Base-by-base conservation (phyloP, 2,888 invertebrate genomes). In the Ophonus ardosiacus region DNA sequence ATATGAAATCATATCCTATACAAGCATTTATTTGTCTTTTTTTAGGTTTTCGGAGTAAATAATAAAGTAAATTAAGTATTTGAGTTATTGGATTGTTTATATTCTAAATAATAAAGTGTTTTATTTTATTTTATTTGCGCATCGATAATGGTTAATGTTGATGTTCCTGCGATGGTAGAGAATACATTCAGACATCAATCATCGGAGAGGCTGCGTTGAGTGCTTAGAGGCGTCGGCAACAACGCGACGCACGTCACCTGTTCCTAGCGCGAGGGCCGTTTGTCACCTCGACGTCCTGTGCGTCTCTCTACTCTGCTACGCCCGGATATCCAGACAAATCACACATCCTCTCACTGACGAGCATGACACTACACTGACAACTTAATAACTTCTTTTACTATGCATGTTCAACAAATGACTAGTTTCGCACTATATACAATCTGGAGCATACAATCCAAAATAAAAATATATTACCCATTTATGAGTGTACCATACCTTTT, bases 271-370 rank as follows among this genome's bases (percentile, higher is more conserved):
- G 31, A 68, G 65, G 51, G 68, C 81, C 68, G 81, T 68, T 81
- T 81, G 81, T 81, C 81, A 81, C 79, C 43, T 8, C 43, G 7
- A 18, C 59, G 38, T 31, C 81, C 24, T 18, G 6, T 51, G 43
- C 43, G 31, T 31, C 31, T 31, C 31, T 31, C 31, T 31, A 6
- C 31, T 31, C 31, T 51, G 0, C 43, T 13, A 51, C 31, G 65
- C 68, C 56, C 43, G 81, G 81, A 81, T 81, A 81, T 81, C 81
- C 68, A 43, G 81, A 81, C 81, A 81, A 81, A 81, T 81, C 63
- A 68, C 68, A 81, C 68, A 51, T 68, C 81, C 81, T 81, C 65
- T 40, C 40, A 40, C 63, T 63, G 63, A 63, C 63, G 63, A 63
- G 68, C 13, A 38, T 68, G 68, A 68, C 68, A 63, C 21, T 13